Base-by-base conservation (phyloP, 2,797 vertebrate genomes). In the Microhierax caerulescens region DNA sequence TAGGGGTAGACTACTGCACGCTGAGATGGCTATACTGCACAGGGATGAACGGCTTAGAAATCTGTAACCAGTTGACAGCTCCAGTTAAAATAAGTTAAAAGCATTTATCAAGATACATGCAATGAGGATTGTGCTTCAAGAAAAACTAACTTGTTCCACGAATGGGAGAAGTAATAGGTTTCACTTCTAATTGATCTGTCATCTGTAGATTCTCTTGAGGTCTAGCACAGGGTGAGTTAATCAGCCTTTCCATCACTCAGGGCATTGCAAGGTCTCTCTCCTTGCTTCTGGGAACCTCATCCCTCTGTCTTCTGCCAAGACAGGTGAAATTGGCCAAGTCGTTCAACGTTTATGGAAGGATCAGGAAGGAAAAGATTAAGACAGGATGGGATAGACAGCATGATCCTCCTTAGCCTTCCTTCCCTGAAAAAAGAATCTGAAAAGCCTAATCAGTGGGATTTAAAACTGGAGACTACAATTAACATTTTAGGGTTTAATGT, bases 171-270 rank as follows among this genome's bases (percentile, higher is more conserved):
- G 59, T 39, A 39, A 21, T 13, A 70, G n/a, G 34, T 91, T 79
- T 88, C 56, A 28, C 21, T 70, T 91, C 30, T 87, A 57, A 78
- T 2, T 20, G 20, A 14, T 23, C 24, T 37, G 24, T 84, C 57
- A 91, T 70, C 36, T 60, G 28, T 64, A 22, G 74, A 69, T 64
- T 80, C 57, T 88, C 57, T 79, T 79, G 50, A 70, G 47, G 63
- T 59, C 34, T 64, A 32, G 32, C 43, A 70, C 45, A 50, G 24
- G 45, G 39, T 54, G 34, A 48, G 15, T 63, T 88, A 69, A 61
- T 61, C 77, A 78, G 27, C 13, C 13, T 83, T 83, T 87, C 39
- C 15, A 6, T 39, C 1, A 0, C 57, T 75, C 0, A 0, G 27
- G 22, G 18, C 7, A 1, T 59, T 70, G 54, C 15, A 34, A 41